Conservation (phyloP, 2,113 vertebrate genomes). For the Archilochus colubris region DNA sequence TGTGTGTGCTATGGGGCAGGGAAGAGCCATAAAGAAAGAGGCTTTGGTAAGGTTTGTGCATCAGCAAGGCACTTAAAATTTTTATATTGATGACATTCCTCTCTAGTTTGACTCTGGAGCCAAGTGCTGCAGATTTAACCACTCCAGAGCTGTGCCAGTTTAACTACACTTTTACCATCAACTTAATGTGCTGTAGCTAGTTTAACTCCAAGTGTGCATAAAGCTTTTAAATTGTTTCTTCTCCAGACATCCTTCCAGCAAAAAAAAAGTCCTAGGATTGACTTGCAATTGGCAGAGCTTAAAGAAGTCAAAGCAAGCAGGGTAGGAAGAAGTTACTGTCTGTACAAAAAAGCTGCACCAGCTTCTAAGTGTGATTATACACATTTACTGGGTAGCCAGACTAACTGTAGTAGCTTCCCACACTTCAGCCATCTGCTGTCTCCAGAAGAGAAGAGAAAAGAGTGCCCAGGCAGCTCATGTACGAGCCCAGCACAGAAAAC, state of each 20-base stretch:
- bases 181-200: background rate
- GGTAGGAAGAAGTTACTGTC: constrained; percentile 39
- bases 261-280: background rate
- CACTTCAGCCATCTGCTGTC: constrained; percentile 58
- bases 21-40: background rate
- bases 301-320: constrained; percentile 9
- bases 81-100: background rate
- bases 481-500: background rate
- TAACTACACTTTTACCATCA: background rate
- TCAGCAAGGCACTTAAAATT: background rate
- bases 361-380: background rate
- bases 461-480: background rate
- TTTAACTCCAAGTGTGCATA: background rate
- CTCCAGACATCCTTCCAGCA: background rate
- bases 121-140: background rate
- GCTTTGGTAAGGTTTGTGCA: background rate
- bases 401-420: constrained; percentile 61
- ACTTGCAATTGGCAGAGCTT: constrained; percentile 13
- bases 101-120: background rate
- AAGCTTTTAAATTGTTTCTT: background rate
- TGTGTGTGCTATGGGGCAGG: background rate
- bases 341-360: constrained; percentile 24
- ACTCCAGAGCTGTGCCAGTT: background rate
- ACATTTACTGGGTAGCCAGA: constrained; percentile 55
- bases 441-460: background rate